Conservation (phyloP, 2,797 vertebrate species). For the Syngnathus rostellatus region DNA sequence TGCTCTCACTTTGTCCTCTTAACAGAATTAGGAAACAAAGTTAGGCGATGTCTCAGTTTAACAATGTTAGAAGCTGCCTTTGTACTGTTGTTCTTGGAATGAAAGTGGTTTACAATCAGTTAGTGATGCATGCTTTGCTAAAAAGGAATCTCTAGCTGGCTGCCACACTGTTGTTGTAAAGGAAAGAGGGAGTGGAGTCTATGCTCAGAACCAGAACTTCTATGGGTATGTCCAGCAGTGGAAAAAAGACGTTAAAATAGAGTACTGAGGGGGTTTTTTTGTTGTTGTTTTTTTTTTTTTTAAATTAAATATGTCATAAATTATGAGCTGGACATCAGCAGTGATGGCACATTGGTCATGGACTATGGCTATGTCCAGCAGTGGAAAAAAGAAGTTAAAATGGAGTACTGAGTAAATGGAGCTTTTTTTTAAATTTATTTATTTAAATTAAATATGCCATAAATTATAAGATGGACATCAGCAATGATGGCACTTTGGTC, state of each 20-base stretch:
- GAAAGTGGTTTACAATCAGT: conserved; percentile 3
- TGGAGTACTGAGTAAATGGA: conserved; percentile 1
- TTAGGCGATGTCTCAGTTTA: background rate
- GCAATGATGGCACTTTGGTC: background rate
- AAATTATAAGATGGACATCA: too few species aligned
- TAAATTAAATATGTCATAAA: too few species aligned
- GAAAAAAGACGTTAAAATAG: background rate
- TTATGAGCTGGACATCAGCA: too few species aligned
- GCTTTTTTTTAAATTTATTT: background rate
- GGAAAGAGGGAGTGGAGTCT: background rate
- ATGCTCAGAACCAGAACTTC: conserved; percentile 2
- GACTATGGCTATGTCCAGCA: background rate
- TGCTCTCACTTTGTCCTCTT: background rate
- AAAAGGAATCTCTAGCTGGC: conserved; percentile 5
- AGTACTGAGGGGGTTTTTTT: background rate
- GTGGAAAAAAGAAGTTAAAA: background rate
- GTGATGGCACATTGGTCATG: too few species aligned
- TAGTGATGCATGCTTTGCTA: background rate
- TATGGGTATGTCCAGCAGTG: background rate
- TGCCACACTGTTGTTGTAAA: conserved; percentile 1
- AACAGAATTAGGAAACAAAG: background rate
- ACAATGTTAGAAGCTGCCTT: background rate
- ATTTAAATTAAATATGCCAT: background rate
- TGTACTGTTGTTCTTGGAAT: background rate
- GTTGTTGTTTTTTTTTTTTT: background rate